Base-by-base conservation (phyloP, 1,140 invertebrate species). In the Drosophila lini region DNA sequence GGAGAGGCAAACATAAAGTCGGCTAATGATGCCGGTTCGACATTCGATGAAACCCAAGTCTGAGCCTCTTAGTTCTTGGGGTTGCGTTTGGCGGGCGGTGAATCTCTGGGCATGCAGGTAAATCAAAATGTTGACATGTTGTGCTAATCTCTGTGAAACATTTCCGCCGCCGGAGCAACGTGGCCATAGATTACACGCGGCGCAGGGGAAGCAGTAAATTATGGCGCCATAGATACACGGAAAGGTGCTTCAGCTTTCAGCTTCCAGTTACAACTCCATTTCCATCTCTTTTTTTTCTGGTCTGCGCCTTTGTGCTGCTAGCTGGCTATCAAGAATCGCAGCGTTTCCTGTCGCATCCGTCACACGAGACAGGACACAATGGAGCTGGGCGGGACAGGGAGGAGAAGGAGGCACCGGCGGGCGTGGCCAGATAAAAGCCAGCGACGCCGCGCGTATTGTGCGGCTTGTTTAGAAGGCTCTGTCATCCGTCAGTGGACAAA, bases 71-170 rank as follows among this genome's bases (percentile, higher is more conserved):
- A 40, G 31, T 36, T 44, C 7, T 9, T 22, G 36, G 19, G 28
- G 10, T 16, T 40, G 34, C 1, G 22, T 57, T 36, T 22, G 44
- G 34, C 13, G 64, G n/a, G 32, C 15, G 11, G 16, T 11, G 38
- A 59, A 42, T 50, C 52, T 40, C 28, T 13, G 11, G 69, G 44
- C 69, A 48, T 71, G 74, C 58, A 63, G 80, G 61, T 74, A 85
- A 76, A 86, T 86, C 82, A 86, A 86, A 86, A 79, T 73, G 64
- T 57, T 76, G 65, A 64, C 83, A 81, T 82, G 79, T 79, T 81
- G 65, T 71, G 82, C 83, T 86, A 86, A 86, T 86, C 82, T 86
- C 83, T 86, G 75, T 82, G 82, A 86, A 86, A 79, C 84, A 86
- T 86, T 86, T 85, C 82, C 82, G 79, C 32, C 65, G 63, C 63